Percentiles rank a stretch among this genome's conserved stretches.
These are phyloP conservation scores for Pterobdella sp. DNA, from an alignment of 2,888 invertebrate species.

Conservation along the genomic window DNA sequence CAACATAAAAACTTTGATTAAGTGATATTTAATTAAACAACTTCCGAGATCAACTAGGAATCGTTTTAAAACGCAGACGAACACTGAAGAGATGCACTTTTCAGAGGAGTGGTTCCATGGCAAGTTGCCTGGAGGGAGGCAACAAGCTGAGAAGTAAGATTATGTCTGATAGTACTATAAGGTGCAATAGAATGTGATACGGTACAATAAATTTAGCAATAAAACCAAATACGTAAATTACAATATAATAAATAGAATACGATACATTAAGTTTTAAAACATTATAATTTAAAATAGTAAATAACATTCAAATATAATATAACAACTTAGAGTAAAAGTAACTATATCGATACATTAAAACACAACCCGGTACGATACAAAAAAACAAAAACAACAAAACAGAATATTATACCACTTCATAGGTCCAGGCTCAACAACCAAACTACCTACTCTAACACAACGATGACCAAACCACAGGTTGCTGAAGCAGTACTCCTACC, in stretches of 20 bases:
- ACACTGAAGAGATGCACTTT: constrained; percentile 37
- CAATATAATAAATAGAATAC: too few relatives aligned
- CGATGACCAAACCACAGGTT: constrained; percentile 52
- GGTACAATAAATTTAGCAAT: too few relatives aligned
- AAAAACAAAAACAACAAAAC: too few relatives aligned
- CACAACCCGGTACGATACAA: too few relatives aligned
- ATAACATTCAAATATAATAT: too few relatives aligned
- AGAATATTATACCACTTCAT: background rate
- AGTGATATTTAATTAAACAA: background rate
- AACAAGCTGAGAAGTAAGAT: constrained; percentile 58
- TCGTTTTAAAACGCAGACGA: constrained; percentile 44
- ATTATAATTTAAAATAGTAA: too few relatives aligned
- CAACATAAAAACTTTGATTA: too few relatives aligned
- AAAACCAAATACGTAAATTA: too few relatives aligned
- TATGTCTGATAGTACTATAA: background rate
- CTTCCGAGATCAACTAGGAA: background rate
- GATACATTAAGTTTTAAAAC: too few relatives aligned
- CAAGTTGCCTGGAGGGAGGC: constrained; percentile 62
- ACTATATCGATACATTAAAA: too few relatives aligned
- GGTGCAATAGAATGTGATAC: background rate
- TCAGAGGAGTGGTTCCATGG: constrained; percentile 90
- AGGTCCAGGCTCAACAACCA: background rate
- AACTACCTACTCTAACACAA: constrained; percentile 42
- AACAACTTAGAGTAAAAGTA: too few relatives aligned
- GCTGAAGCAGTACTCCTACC: constrained; percentile 66